A percentile compares a stretch with the other conserved stretches of the same genome.
Evolutionary conservation across 2,113 vertebrate genomes (phyloP).

Genomic region (Hystrix brachyura): DNA sequence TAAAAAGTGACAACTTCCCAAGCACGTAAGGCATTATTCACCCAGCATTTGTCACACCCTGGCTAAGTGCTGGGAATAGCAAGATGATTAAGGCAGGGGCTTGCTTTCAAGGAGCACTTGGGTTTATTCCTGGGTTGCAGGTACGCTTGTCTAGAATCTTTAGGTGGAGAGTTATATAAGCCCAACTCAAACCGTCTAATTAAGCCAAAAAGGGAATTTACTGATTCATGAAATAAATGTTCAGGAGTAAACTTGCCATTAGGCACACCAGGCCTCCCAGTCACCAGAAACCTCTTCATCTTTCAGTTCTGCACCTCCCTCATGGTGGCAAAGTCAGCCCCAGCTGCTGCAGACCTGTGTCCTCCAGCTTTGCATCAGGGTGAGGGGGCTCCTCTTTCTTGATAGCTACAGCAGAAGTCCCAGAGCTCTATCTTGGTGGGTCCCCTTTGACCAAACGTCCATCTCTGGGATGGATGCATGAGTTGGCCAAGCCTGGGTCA

Average conservation of each 20-base stretch:
- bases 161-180: conserved; percentile 56
- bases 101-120: conserved; percentile 65
- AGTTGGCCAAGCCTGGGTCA: not conserved
- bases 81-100: conserved; percentile 74
- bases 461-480: not conserved
- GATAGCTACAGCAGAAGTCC: not conserved
- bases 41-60: conserved; percentile 67
- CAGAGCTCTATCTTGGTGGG: too few species aligned
- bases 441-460: not conserved
- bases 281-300: not conserved
- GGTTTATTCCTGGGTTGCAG: conserved; percentile 23
- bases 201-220: conserved; percentile 26
- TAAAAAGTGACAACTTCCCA: conserved; percentile 75
- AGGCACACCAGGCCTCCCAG: not conserved
- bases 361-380: not conserved
- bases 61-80: conserved; percentile 73
- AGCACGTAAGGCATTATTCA: conserved; percentile 73
- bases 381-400: not conserved
- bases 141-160: conserved; percentile 7
- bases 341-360: not conserved
- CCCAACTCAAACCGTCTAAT: conserved; percentile 25
- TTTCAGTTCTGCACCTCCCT: not conserved
- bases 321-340: not conserved
- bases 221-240: conserved; percentile 49
- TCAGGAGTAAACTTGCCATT: not conserved